Evolutionary conservation across 2,797 vertebrate genomes (phyloP), one percentile per base, ranked within the genome.

Genomic region (Oophaga sylvatica): DNA sequence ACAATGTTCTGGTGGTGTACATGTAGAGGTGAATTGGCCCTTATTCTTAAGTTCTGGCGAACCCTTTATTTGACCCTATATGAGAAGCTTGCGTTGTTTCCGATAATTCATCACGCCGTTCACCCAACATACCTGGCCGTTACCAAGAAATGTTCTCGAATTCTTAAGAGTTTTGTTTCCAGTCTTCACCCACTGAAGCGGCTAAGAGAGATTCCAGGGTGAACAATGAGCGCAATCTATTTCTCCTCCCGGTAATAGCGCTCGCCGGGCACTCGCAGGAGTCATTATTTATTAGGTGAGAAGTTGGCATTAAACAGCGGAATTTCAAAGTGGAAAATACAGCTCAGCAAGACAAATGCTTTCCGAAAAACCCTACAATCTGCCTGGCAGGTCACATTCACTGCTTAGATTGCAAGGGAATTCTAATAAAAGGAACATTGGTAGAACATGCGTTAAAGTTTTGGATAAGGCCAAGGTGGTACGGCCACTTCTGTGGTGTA

Each of bases 261-360:
- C 29, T 45, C 60, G 48, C 53, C 17, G 65, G 56, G 65, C 48
- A 80, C 57, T 59, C 77, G 15, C 56, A 19, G 65, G 31, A 73
- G 65, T 57, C 62, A 87, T 84, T 80, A 84, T 84, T 88, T 84
- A 88, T 88, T 88, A 88, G 87, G 87, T 84, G 82, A 83, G 65
- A 83, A 68, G 53, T 70, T 80, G 53, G 60, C 67, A 60, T 80
- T 80, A 80, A 84, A 63, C 63, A 70, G 63, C 15, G 20, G 22
- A 65, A 77, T 53, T 26, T 41, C 76, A 63, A 88, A 80, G 15
- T 60, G 71, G 62, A 88, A 84, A 84, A 29, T 73, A 73, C 41
- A n/a, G 82, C 77, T 71, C 57, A 80, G 19, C 19, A 56, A 63
- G 62, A 87, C 59, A 67, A 82, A 80, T 35, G 57, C 16, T 62